A percentile compares a stretch with the other conserved stretches of the same genome.
Evolutionary conservation across 2,797 vertebrate species (phyloP).

Genomic region (Phylloscopus collybita): DNA sequence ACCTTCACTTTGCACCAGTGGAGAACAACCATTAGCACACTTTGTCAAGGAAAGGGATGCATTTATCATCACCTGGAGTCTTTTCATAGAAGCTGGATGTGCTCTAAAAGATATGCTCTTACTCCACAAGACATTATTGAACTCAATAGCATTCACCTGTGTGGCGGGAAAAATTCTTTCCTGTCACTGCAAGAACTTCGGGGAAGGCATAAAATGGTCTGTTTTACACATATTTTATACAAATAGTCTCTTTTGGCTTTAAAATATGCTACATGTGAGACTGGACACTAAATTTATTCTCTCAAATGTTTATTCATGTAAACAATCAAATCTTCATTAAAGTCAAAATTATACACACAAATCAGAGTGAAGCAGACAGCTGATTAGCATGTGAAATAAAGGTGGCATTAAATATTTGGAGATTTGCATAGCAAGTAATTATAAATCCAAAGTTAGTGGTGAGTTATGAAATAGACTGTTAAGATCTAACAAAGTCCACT

Average conservation of each 20-base stretch:
- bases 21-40: constrained; percentile 60
- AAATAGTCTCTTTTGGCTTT: constrained; percentile 16
- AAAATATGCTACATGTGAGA: constrained; percentile 6
- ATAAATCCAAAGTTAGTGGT: constrained; percentile 9
- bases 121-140: constrained; percentile 53
- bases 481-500: background rate
- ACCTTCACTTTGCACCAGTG: constrained; percentile 57
- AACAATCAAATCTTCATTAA: constrained; percentile 35
- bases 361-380: constrained; percentile 5
- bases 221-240: constrained; percentile 14
- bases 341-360: constrained; percentile 25
- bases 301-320: constrained; percentile 30
- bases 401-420: constrained; percentile 33
- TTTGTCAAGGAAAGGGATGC: constrained; percentile 58
- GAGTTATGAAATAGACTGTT: constrained; percentile 25
- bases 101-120: constrained; percentile 46
- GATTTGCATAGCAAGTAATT: constrained; percentile 36
- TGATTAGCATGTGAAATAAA: constrained; percentile 41
- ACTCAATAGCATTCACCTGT: constrained; percentile 59
- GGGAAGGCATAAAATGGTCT: background rate
- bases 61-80: constrained; percentile 68
- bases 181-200: background rate
- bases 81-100: constrained; percentile 47
- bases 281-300: constrained; percentile 37
- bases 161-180: constrained; percentile 5